These are phyloP conservation scores for Dreissena rostriformis DNA, from an alignment of 1,140 invertebrate species.

Conservation along the genomic window DNA sequence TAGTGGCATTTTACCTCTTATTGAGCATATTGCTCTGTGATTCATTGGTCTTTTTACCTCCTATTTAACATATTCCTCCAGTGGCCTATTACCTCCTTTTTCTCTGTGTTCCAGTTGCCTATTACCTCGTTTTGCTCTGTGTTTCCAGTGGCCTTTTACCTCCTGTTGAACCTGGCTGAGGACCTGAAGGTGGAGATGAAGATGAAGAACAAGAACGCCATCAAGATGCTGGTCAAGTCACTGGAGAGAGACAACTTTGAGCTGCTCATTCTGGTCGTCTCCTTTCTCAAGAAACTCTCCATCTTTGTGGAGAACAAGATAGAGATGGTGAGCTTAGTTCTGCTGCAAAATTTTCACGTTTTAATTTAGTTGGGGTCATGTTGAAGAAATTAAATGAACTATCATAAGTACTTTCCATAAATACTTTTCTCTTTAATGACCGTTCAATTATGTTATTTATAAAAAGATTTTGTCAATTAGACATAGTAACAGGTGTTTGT, in stretches of 20 bases:
- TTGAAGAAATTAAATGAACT: no score
- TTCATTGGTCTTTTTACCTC: no score
- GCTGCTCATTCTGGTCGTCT: constrained; percentile 94
- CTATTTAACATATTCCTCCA: no score
- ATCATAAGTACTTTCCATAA: no score
- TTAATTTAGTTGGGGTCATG: background rate
- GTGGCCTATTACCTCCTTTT: no score
- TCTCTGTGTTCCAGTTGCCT: no score
- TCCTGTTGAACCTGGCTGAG: constrained; percentile 97
- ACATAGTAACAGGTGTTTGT: no score
- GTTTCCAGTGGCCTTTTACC: constrained; percentile 91
- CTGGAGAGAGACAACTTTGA: constrained; percentile 93
- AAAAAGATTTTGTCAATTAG: no score
- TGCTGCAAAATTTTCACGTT: background rate
- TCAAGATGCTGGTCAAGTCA: constrained; percentile 92
- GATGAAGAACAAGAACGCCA: constrained; percentile 97
- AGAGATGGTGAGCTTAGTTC: constrained; percentile 87
- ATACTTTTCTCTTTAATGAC: background rate
- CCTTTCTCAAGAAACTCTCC: constrained; percentile 97
- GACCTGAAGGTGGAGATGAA: constrained; percentile 96
- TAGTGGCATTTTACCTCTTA: no score
- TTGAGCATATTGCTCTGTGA: no score
- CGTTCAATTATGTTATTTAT: background rate
- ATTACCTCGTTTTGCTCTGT: no score
- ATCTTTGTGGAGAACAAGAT: constrained; percentile 97